Conservation (phyloP, 1,140 invertebrate genomes). For the Lanistes nyassanus region DNA sequence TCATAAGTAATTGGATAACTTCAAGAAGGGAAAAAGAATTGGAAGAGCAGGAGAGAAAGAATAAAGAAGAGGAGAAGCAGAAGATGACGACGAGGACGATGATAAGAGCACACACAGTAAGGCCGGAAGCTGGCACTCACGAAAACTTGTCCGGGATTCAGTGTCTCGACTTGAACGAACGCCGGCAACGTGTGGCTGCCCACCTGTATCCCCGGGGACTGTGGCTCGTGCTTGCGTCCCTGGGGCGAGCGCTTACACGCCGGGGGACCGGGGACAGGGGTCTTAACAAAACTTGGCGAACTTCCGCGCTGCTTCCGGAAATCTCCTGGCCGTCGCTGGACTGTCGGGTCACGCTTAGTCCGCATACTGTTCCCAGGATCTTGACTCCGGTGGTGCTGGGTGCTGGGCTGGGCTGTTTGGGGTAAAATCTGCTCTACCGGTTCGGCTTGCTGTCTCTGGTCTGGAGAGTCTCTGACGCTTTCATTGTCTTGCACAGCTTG, state of each 20-base stretch:
- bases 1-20: no score
- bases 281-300: slow-evolving; percentile 35
- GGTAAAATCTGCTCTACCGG: no score
- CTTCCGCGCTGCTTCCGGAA: neutral
- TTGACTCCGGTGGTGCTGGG: neutral
- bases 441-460: no score
- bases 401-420: no score
- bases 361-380: neutral
- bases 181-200: slow-evolving; percentile 43
- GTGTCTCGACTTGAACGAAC: slow-evolving; percentile 62
- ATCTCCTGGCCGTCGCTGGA: neutral
- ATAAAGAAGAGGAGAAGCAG: no score
- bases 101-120: no score
- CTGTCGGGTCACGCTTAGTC: neutral
- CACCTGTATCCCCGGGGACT: slow-evolving; percentile 31
- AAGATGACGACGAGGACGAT: no score
- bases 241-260: slow-evolving; percentile 1
- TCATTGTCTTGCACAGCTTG: no score
- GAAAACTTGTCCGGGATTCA: slow-evolving; percentile 59
- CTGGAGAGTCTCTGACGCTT: no score
- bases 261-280: slow-evolving; percentile 16
- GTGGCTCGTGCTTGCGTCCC: neutral
- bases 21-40: no score
- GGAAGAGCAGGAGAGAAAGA: no score
- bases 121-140: slow-evolving; percentile 49